Base-by-base conservation (phyloP, 1,140 invertebrate genomes). In the Lethrus apterus region DNA sequence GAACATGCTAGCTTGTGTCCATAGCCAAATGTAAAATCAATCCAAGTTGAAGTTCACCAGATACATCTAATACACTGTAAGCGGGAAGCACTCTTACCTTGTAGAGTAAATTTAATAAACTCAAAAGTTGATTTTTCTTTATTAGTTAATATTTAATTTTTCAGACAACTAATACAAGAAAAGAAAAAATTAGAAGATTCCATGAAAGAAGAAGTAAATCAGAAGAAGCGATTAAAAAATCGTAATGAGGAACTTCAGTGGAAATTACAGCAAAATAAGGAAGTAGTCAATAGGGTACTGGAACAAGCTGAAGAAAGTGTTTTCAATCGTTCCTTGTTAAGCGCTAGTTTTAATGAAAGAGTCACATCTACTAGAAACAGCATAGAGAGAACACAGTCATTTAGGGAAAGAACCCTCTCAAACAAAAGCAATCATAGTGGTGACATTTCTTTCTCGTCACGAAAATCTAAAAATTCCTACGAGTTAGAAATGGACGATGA, bases 171-270 rank as follows among this genome's bases (percentile, higher is more conserved):
- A 4, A 64, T 70, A 0, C 68, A 74, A 11, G 76, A 88, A 55
- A 82, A 86, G 53, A 74, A 83, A 42, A 66, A 78, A n/a, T 64
- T 89, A 7, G 68, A 79, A n/a, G 82, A 86, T 38, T 76, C 73
- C 1, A 76, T 80, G 26, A 79, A 80, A 21, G 73, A 84, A 17
- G 81, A 91, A 59, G 70, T 71, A 0, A 84, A 84, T 52, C 83
- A 86, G 35, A 86, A 86, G 46, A 80, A 86, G 41, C 70, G 85
- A 8, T 63, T 92, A 3, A 78, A 78, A 0, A 81, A 84, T 56
- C 78, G 86, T 55, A 92, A 91, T 60, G 91, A 94, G 69, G 85
- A 92, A 66, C 70, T 93, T 1, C 76, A 84, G 57, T 93, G 86
- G 77, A 84, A 83, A 62, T 72, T 93, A 36, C 76, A 83, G 57